Base-by-base conservation (phyloP, 2,797 vertebrate species). In the Falco cherrug region DNA sequence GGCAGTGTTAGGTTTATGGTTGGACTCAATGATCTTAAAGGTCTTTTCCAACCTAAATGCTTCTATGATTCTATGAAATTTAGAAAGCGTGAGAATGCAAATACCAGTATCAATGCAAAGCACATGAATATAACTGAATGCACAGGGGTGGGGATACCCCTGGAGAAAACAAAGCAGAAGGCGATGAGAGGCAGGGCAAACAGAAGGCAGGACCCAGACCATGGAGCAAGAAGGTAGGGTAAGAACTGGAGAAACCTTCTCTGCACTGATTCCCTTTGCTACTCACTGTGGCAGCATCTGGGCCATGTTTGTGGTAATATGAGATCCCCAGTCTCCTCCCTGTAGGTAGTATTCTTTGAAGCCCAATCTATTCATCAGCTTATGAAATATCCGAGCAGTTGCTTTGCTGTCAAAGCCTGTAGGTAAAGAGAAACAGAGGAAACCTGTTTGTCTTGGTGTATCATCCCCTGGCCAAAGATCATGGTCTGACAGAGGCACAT, bases 261-360 rank as follows among this genome's bases (percentile, higher is more conserved):
- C 80, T 86, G 61, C 41, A 29, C 50, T 22, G 10, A 17, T 60
- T 84, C 67, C 28, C 5, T 47, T 84, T 84, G 37, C 19, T 70
- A 97, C 98, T 98, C 95, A 99, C 99, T 98, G 96, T n/a, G 99
- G 99, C 80, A 98, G 98, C 98, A 99, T 99, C 97, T 99, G 99
- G 31, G 99, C 98, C 98, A 99, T 98, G 95, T 98, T 98, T 64
- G 95, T 98, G 75, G 98, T 98, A 97, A 99, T 98, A 11, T 93
- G 69, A 24, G 98, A 98, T 60, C 99, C 99, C 99, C 99, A 99
- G 96, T 99, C 99, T 89, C 99, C 99, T 60, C 99, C 99, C 90
- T 99, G 99, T 63, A 99, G 8, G 21, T 99, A 99, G 95, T 98
- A 99, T 91, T 98, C 84, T 14, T 96, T 97, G 95, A 99, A 99